These are phyloP conservation scores for Festucalex cinctus DNA, from an alignment of 2,113 vertebrate genomes.

Conservation along the genomic window DNA sequence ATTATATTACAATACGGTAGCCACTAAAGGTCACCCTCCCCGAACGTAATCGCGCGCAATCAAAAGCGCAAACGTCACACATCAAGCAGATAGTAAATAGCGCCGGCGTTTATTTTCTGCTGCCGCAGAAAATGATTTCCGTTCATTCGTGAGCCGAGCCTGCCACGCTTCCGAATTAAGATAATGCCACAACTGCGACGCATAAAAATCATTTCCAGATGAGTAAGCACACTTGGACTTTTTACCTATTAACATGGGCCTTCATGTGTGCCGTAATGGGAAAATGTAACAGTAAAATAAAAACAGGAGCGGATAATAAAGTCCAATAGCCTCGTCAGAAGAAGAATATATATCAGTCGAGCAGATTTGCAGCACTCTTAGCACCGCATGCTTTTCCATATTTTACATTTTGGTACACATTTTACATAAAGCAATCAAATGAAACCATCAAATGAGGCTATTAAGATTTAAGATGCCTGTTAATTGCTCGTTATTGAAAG, in stretches of 20 bases:
- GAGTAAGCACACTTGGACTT: conserved; percentile 9
- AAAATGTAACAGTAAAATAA: conserved; percentile 16
- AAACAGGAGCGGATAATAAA: background rate
- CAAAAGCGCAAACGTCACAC: conserved; percentile 99
- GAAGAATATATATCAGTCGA: conserved; percentile 1
- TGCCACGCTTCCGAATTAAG: conserved; percentile 58
- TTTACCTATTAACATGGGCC: background rate
- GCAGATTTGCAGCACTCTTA: background rate
- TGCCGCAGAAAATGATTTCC: conserved; percentile 81
- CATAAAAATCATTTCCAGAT: conserved; percentile 6
- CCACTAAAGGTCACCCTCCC: conserved; percentile 99
- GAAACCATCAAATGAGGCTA: conserved; percentile 11
- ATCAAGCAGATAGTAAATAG: conserved; percentile 98
- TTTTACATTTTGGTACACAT: background rate
- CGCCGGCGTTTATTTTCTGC: conserved; percentile 90
- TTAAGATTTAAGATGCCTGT: conserved; percentile 19
- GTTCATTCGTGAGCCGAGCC: conserved; percentile 82
- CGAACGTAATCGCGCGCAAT: conserved; percentile 99
- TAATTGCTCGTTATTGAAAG: conserved; percentile 29
- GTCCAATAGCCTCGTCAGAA: background rate
- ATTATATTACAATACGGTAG: conserved; percentile 99
- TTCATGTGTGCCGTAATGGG: background rate
- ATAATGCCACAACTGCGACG: conserved; percentile 28
- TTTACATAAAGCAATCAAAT: background rate
- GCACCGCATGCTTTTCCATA: background rate